Evolutionary conservation across 2,113 vertebrate genomes (phyloP), one percentile per base, ranked within the genome.

Genomic region (Rana temporaria): DNA sequence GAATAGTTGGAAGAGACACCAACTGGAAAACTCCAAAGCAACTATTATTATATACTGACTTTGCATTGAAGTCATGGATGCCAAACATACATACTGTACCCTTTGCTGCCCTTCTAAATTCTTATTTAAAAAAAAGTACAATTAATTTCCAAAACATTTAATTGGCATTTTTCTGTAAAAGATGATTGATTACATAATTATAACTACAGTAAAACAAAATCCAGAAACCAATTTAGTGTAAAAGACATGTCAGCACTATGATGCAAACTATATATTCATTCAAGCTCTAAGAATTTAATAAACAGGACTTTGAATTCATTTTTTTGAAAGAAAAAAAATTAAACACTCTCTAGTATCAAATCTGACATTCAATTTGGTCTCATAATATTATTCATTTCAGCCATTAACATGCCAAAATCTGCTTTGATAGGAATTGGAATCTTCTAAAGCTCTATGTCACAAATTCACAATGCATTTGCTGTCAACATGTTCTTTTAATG

Each of bases 291-390:
- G 59, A 62, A 76, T 76, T 63, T 63, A 63, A 76, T 76, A 63
- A 48, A 76, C 32, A 48, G 42, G 73, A 64, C 52, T 52, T 64
- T 24, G 32, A 63, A 76, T 76, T 76, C n/a, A 34, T 26, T 76
- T 76, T 64, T 20, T 76, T 38, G 20, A 74, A 74, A 1, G 26
- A 30, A 59, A 76, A 63, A 65, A 76, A 76, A 60, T 76, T n/a
- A 62, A 64, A 48, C 19, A 76, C 34, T 38, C 34, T 38, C 20
- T 64, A 20, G 63, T 63, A 77, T 65, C 60, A 77, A 64, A 77
- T 64, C 63, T 77, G 74, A 77, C 74, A 77, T 59, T 75, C 72
- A 75, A 75, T 77, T 48, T 77, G 59, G 52, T 77, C 74, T 77
- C 74, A 77, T 77, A 64, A 77, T 77, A 77, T 77, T 77, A 64